Evolutionary conservation across 2,888 invertebrate species (phyloP), one percentile per base, ranked within the genome.

Genomic region (Clitarchus hookeri): DNA sequence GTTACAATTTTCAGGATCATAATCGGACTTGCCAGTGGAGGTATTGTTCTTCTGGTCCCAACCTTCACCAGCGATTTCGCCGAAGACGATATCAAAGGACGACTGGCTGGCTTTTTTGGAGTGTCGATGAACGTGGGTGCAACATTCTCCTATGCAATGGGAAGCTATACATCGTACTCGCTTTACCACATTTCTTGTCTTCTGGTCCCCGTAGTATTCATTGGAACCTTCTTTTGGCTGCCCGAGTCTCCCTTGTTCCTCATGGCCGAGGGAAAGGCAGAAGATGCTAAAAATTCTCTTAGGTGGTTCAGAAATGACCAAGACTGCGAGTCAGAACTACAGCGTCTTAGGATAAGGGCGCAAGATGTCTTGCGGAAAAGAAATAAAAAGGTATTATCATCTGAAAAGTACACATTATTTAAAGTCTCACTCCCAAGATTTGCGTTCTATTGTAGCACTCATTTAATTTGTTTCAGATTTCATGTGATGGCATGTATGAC

Each of bases 221-320:
- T 23, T 23, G 44, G 26, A 13, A 0, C 27, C 9, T 82, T 82
- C 82, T 82, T 36, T 26, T 36, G 27, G 36, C 16, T 82, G 27
- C 82, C 82, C 8, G 82, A 82, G 36, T 82, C 82, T 11, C 82
- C 82, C 9, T 27, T 82, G 36, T 82, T 19, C 36, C 82, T 82
- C 19, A 82, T 82, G 82, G n/a, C 36, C 27, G 36, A 9, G 82
- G 65, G 82, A 16, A 13, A 26, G 82, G 11, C 44, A 36, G 36
- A 82, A 13, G 82, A 82, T 8, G 82, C 82, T n/a, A 36, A 44
- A 13, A 36, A 82, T 13, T 82, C 82, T 1, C 82, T 82, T 8
- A 36, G 82, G 82, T 82, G 82, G 82, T 27, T 36, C 36, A 82
- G 27, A 36, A n/a, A 11, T 23, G 82, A 36, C 16, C 27, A 82